Conservation (phyloP, 1,140 invertebrate species). For the Anastatus disparis region DNA sequence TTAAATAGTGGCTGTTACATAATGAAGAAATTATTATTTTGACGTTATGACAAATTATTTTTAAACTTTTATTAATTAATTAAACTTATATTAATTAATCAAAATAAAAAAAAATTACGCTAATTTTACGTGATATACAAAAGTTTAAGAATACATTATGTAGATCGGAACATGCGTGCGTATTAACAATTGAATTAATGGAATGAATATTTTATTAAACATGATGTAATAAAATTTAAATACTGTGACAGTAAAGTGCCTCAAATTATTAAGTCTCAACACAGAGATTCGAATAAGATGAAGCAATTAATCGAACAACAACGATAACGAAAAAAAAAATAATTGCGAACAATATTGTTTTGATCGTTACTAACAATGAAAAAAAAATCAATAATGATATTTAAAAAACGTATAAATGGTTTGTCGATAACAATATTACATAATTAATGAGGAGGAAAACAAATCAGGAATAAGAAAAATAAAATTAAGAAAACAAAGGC, state of each 20-base stretch:
- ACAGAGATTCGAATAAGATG: not conserved
- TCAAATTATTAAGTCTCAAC: not conserved
- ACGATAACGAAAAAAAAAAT: not conserved
- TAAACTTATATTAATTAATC: too few relatives aligned
- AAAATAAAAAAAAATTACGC: too few relatives aligned
- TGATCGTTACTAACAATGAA: not conserved
- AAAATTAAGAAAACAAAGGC: not conserved
- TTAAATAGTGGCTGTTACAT: too few relatives aligned
- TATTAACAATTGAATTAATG: not conserved
- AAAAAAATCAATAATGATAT: not conserved
- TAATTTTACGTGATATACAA: too few relatives aligned
- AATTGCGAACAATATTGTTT: not conserved
- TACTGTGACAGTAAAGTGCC: too few relatives aligned
- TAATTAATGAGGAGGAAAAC: not conserved
- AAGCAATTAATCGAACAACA: too few relatives aligned
- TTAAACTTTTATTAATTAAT: too few relatives aligned
- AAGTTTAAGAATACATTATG: too few relatives aligned
- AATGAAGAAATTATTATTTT: not conserved
- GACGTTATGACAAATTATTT: not conserved
- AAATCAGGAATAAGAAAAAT: not conserved
- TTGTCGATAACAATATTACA: not conserved
- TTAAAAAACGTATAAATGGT: not conserved
- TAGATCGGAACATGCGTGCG: slow-evolving; percentile 42
- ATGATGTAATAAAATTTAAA: not conserved
- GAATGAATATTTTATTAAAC: not conserved